Conservation (phyloP, 2,797 vertebrate genomes). For the Sebastes umbrosus region DNA sequence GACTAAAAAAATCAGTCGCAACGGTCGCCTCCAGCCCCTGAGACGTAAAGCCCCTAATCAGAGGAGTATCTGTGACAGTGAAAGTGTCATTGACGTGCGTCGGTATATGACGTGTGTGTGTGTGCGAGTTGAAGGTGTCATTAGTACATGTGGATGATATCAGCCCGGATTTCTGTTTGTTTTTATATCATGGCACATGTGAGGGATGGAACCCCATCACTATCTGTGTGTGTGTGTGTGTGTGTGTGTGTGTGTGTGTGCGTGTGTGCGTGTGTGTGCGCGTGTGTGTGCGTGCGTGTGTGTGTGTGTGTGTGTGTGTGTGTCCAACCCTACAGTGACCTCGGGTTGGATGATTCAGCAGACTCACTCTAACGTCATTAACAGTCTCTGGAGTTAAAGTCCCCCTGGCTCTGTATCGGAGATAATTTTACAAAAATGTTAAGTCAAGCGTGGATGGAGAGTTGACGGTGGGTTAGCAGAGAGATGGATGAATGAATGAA, state of each 20-base stretch:
- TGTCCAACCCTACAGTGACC: conserved; percentile 24
- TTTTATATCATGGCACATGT: conserved; percentile 36
- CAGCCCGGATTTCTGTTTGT: conserved; percentile 45
- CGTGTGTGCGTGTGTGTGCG: conserved; percentile 5
- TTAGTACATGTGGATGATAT: conserved; percentile 51
- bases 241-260: background rate
- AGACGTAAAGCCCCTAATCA: conserved; percentile 39
- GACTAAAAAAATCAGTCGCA: background rate
- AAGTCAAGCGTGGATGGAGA: background rate
- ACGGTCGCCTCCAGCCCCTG: background rate
- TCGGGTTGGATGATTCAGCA: conserved; percentile 25
- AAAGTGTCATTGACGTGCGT: conserved; percentile 19
- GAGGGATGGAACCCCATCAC: conserved; percentile 11
- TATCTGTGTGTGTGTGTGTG: conserved; percentile 7
- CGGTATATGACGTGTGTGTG: background rate
- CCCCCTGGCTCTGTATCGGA: conserved; percentile 20
- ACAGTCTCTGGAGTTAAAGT: conserved; percentile 49
- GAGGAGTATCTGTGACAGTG: conserved; percentile 3
- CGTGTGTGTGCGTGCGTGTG: background rate
- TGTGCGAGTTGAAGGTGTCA: conserved; percentile 1
- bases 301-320: conserved; percentile 6
- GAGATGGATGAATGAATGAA: conserved; percentile 1
- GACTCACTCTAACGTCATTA: conserved; percentile 46
- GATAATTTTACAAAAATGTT: conserved; percentile 23
- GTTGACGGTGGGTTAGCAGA: background rate